These are phyloP conservation scores for Drosophila nr. medialis DNA, from an alignment of 2,888 invertebrate species.

Conservation along the genomic window DNA sequence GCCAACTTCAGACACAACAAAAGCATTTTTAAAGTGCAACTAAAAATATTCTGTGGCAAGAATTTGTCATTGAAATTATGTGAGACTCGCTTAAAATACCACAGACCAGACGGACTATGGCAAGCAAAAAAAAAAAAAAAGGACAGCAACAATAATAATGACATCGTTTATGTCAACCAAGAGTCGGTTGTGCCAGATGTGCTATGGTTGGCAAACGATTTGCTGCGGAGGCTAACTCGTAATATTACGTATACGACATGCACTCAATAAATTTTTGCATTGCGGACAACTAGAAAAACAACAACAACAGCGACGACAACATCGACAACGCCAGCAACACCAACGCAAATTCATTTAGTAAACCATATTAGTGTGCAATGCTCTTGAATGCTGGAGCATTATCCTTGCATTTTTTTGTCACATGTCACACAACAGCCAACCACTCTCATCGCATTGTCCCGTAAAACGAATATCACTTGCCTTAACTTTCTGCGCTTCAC, in stretches of 20 bases:
- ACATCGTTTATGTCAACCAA: conserved; percentile 16
- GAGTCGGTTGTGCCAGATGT: background rate
- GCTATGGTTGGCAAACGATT: conserved; percentile 19
- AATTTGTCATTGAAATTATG: conserved; percentile 55
- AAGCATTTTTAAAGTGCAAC: conserved; percentile 59
- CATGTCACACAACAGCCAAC: conserved; percentile 20
- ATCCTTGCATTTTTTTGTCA: conserved; percentile 36
- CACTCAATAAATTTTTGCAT: conserved; percentile 69
- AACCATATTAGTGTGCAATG: conserved; percentile 13
- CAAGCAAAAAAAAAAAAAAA: conserved; percentile 7
- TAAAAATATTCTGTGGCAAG: conserved; percentile 60
- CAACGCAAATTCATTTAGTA: conserved; percentile 40
- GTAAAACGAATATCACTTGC: background rate
- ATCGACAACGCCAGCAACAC: conserved; percentile 8
- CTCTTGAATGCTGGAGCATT: conserved; percentile 20
- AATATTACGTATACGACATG: conserved; percentile 64
- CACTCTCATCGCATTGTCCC: conserved; percentile 8
- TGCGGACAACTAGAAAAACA: conserved; percentile 36
- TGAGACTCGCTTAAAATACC: conserved; percentile 34
- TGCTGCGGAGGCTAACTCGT: conserved; percentile 26
- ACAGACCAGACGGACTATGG: conserved; percentile 37
- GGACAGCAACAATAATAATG: conserved; percentile 19
- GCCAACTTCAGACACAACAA: background rate
- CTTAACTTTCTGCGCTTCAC: background rate
- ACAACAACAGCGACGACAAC: conserved; percentile 1